phyloP scores from a whole-genome alignment of 2,797 vertebrate genomes.

The Tauraco hartlaubi region DNA sequence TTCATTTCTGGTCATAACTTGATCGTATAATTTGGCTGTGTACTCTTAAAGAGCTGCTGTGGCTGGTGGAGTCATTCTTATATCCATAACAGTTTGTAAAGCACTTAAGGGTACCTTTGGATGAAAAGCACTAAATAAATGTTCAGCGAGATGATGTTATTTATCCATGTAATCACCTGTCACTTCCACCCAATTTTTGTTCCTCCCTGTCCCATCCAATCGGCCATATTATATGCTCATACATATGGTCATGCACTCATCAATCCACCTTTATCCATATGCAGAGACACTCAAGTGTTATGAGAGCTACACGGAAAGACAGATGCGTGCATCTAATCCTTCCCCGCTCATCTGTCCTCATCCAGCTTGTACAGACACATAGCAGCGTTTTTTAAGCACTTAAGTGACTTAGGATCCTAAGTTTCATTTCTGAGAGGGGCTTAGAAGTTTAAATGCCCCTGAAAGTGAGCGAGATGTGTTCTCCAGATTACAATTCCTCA shows the following conservation, averaged over 20 bases:
- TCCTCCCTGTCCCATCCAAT: slow-evolving; percentile 75
- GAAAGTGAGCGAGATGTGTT: slow-evolving; percentile 48
- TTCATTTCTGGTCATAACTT: slow-evolving; percentile 70
- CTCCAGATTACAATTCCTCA: slow-evolving; percentile 39
- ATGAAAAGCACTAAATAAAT: slow-evolving; percentile 75
- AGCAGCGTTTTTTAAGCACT: slow-evolving; percentile 61
- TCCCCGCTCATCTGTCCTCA: slow-evolving; percentile 62
- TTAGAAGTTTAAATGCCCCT: slow-evolving; percentile 45
- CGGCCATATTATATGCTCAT: slow-evolving; percentile 62
- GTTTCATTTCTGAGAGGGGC: slow-evolving; percentile 50
- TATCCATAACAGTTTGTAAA: slow-evolving; percentile 75
- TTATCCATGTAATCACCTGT: slow-evolving; percentile 75
- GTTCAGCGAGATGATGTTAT: slow-evolving; percentile 69
- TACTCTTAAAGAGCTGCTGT: slow-evolving; percentile 69
- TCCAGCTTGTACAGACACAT: slow-evolving; percentile 26
- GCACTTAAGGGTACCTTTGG: slow-evolving; percentile 73
- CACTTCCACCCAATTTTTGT: slow-evolving; percentile 74
- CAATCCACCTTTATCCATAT: slow-evolving; percentile 71
- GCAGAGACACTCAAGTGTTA: slow-evolving; percentile 70
- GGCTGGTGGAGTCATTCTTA: slow-evolving; percentile 70
- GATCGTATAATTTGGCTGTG: slow-evolving; percentile 67
- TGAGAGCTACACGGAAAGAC: slow-evolving; percentile 64
- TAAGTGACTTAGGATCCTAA: slow-evolving; percentile 69
- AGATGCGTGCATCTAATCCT: slow-evolving; percentile 66
- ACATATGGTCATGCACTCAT: slow-evolving; percentile 72